Percentiles rank a stretch among this genome's conserved stretches.
Conservation (phyloP, 1,140 invertebrate genomes). For the Latrodectus geometricus region DNA sequence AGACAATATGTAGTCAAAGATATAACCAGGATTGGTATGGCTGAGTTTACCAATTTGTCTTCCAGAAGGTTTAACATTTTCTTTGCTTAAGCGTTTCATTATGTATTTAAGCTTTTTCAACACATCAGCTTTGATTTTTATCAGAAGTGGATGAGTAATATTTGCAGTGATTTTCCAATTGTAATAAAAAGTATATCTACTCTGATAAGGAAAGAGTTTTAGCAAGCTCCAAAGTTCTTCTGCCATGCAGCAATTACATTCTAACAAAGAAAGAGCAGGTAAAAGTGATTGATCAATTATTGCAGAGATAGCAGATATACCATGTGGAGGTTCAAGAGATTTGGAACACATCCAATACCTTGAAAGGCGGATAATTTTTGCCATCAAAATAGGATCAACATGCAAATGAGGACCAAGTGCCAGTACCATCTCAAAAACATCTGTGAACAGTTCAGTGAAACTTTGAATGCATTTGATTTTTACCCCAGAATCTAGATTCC, state of each 20-base stretch:
- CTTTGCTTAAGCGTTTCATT: constrained; percentile 98
- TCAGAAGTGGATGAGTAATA: constrained; percentile 82
- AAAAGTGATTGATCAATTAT: constrained; percentile 88
- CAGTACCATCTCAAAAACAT: constrained; percentile 87
- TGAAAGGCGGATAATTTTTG: constrained; percentile 70
- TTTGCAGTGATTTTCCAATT: constrained; percentile 95
- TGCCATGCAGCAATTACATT: constrained; percentile 93
- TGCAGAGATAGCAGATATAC: constrained; percentile 32
- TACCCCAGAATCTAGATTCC: constrained; percentile 24
- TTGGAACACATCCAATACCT: constrained; percentile 66
- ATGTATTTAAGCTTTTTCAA: constrained; percentile 94
- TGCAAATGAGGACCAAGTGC: constrained; percentile 89
- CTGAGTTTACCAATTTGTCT: constrained; percentile 95
- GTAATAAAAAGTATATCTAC: constrained; percentile 73
- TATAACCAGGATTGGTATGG: constrained; percentile 92
- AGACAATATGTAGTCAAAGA: constrained; percentile 94
- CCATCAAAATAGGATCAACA: constrained; percentile 83
- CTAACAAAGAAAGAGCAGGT: constrained; percentile 89
- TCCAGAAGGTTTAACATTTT: constrained; percentile 97
- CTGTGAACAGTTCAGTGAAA: constrained; percentile 81
- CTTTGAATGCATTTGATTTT: constrained; percentile 71
- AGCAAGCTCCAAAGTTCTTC: constrained; percentile 96
- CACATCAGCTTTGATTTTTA: constrained; percentile 84
- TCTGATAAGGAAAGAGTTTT: constrained; percentile 92
- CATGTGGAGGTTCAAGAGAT: constrained; percentile 27